Percentiles rank a stretch among this genome's conserved stretches.
Evolutionary conservation across 2,888 invertebrate species (phyloP).

Genomic region (Ochropacha duplaris): DNA sequence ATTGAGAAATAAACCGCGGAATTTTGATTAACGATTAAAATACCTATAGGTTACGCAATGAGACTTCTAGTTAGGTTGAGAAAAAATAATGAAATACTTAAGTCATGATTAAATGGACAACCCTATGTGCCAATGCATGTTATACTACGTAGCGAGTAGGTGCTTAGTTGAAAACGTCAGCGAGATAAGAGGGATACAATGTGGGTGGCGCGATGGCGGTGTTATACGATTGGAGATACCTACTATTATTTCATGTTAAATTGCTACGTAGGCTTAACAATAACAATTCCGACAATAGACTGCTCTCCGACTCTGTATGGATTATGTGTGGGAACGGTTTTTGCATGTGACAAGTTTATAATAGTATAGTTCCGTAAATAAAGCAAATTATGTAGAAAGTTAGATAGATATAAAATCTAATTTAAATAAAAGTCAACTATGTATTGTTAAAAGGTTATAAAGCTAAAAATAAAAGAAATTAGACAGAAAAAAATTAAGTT

Average conservation of each 20-base stretch:
- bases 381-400: too few species aligned
- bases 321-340: constrained; percentile 3
- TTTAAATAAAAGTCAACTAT: too few species aligned
- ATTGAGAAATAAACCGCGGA: too few species aligned
- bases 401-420: not conserved
- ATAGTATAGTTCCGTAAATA: too few species aligned
- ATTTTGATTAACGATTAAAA: too few species aligned
- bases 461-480: not conserved
- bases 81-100: not conserved
- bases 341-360: constrained; percentile 3
- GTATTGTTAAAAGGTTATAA: too few species aligned
- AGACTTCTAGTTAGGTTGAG: too few species aligned
- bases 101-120: not conserved
- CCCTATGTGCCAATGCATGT: constrained; percentile 12
- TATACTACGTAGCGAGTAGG: constrained; percentile 14
- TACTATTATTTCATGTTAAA: constrained; percentile 41
- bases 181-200: constrained; percentile 41
- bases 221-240: constrained; percentile 23
- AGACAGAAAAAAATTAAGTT: too few species aligned
- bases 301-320: not conserved
- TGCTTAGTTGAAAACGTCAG: constrained; percentile 17
- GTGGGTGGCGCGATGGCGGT: constrained; percentile 54
- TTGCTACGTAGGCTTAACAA: constrained; percentile 32
- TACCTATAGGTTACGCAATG: too few species aligned
- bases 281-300: constrained; percentile 5